phyloP scores from a whole-genome alignment of 2,113 vertebrate genomes.

The Ramphastos sulfuratus region DNA sequence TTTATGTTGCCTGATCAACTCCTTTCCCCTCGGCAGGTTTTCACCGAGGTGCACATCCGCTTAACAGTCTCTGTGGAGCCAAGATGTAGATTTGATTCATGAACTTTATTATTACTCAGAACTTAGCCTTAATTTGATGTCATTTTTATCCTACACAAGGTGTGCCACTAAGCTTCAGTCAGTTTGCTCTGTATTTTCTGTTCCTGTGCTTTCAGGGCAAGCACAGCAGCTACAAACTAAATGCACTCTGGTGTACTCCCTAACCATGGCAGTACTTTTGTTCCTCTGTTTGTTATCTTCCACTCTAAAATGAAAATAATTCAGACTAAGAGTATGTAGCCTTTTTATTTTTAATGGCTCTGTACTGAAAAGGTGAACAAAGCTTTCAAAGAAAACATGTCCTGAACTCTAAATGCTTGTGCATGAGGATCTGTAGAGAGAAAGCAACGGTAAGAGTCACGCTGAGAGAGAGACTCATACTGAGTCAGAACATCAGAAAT shows the following conservation, averaged over 20 bases:
- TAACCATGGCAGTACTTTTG: conserved; percentile 10
- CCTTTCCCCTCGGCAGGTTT: neutral
- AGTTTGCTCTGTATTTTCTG: conserved; percentile 17
- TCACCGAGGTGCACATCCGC: neutral
- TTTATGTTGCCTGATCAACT: neutral
- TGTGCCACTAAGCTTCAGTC: neutral
- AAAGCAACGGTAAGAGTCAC: neutral
- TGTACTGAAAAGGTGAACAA: conserved; percentile 16
- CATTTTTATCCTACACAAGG: neutral
- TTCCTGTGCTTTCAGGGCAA: conserved; percentile 10
- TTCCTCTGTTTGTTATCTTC: conserved; percentile 16
- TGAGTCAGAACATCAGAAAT: conserved; percentile 29
- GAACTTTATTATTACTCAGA: neutral
- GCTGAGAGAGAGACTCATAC: neutral
- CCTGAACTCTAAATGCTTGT: neutral
- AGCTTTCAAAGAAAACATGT: neutral
- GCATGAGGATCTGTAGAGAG: neutral
- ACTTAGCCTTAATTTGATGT: neutral
- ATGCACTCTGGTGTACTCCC: neutral
- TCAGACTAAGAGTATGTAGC: neutral
- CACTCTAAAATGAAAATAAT: conserved; percentile 22
- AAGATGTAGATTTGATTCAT: neutral
- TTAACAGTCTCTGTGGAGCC: neutral
- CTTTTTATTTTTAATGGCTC: neutral
- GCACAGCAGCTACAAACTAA: neutral